These are phyloP conservation scores for Otocyon megalotis DNA, from an alignment of 2,113 vertebrate genomes.

Conservation along the genomic window DNA sequence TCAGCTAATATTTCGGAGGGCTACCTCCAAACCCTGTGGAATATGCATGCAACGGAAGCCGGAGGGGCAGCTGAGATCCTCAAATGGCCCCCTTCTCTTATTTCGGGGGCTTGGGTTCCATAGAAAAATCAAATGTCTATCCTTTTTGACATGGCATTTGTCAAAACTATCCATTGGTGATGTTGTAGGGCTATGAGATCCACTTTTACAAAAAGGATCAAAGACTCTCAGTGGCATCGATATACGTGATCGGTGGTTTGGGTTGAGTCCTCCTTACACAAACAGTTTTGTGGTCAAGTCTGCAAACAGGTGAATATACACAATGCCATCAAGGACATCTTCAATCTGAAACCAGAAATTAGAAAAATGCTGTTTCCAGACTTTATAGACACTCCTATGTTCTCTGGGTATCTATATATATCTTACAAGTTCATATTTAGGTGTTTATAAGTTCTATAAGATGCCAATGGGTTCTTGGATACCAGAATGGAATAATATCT, in stretches of 20 bases:
- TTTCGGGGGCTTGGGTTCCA: not conserved
- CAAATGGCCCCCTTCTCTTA: not conserved
- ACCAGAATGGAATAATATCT: not conserved
- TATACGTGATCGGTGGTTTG: not conserved
- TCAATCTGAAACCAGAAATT: not conserved
- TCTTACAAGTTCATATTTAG: not conserved
- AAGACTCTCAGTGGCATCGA: not conserved
- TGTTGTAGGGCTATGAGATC: conserved; percentile 28
- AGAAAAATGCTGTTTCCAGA: not conserved
- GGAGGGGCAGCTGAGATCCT: conserved; percentile 63
- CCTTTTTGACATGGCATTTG: not conserved
- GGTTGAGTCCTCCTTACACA: not conserved
- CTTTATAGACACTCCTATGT: not conserved
- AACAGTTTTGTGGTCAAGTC: not conserved
- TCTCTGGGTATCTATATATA: not conserved
- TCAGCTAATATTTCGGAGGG: conserved; percentile 90
- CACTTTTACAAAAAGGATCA: not conserved
- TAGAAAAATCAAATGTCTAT: conserved; percentile 32
- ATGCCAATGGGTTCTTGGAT: not conserved
- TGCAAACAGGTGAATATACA: not conserved
- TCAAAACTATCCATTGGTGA: not conserved
- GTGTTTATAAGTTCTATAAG: not conserved
- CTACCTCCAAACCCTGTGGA: conserved; percentile 84
- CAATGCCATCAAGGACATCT: not conserved
- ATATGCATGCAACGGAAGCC: conserved; percentile 61